Evolutionary conservation across 2,797 vertebrate genomes (phyloP).

Genomic region (Smutsia gigantea): DNA sequence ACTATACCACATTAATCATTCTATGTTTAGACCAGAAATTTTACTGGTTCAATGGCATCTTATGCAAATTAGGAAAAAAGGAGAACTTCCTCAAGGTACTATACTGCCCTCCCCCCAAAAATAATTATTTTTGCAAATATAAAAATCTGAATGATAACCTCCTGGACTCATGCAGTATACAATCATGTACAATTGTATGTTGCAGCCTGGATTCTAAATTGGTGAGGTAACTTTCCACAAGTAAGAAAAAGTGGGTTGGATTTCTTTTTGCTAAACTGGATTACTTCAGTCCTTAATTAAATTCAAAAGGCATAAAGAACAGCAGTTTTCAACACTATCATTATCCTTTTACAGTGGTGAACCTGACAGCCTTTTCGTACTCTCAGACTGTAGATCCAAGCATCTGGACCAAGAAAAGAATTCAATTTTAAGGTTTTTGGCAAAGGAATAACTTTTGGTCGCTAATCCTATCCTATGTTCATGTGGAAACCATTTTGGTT

Average conservation of each 20-base stretch:
- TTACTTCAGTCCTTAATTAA: background rate
- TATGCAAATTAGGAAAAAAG: background rate
- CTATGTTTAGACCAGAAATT: background rate
- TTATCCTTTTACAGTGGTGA: background rate
- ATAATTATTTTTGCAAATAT: background rate
- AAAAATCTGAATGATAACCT: background rate
- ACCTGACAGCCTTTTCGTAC: background rate
- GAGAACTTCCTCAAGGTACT: background rate
- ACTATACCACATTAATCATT: background rate
- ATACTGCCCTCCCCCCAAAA: background rate
- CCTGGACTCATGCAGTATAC: background rate
- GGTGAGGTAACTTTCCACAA: background rate
- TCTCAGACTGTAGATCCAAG: background rate
- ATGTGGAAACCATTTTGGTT: background rate
- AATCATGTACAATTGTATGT: background rate
- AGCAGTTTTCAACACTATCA: background rate
- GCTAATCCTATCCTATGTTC: background rate
- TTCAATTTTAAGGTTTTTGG: background rate
- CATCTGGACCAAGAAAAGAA: background rate
- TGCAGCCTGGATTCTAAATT: background rate
- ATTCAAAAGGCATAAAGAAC: background rate
- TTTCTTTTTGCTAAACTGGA: background rate
- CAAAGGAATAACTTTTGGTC: background rate
- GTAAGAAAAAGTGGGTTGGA: background rate
- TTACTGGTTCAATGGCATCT: background rate